Evolutionary conservation across 2,888 invertebrate genomes (phyloP).

Genomic region (Tetranychus truncatus): DNA sequence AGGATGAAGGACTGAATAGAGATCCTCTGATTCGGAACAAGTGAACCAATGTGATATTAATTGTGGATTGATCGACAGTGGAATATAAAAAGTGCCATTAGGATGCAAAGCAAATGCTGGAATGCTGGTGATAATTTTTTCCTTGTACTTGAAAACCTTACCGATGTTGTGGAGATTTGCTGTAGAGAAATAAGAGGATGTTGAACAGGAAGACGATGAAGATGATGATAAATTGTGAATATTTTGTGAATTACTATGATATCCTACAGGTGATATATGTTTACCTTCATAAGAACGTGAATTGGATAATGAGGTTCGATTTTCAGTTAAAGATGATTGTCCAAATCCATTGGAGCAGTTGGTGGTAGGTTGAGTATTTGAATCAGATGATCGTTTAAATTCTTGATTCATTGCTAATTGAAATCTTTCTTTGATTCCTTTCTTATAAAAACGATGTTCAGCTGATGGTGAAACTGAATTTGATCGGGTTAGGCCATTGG

Average conservation of each 20-base stretch:
- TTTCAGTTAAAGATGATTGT: not conserved
- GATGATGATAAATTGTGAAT: not conserved
- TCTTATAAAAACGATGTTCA: constrained; percentile 48
- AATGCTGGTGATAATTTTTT: constrained; percentile 29
- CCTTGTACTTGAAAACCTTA: constrained; percentile 6
- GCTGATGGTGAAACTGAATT: constrained; percentile 6
- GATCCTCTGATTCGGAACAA: not conserved
- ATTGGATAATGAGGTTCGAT: no score
- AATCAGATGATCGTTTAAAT: not conserved
- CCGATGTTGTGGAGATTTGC: not conserved
- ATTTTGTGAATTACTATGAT: not conserved
- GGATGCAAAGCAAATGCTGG: constrained; percentile 58
- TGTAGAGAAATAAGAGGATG: not conserved
- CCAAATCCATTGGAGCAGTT: not conserved
- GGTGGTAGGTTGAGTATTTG: not conserved
- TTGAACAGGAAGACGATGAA: not conserved
- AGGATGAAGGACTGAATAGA: not conserved
- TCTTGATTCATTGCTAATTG: constrained; percentile 2
- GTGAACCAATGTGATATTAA: not conserved
- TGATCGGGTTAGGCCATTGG: not conserved
- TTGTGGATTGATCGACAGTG: constrained; percentile 49
- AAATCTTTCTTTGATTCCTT: constrained; percentile 74
- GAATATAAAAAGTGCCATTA: constrained; percentile 71
- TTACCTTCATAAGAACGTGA: no score
- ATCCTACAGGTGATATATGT: no score